Conservation (phyloP, 1,140 invertebrate species). For the Leptinotarsa undecemlineata region DNA sequence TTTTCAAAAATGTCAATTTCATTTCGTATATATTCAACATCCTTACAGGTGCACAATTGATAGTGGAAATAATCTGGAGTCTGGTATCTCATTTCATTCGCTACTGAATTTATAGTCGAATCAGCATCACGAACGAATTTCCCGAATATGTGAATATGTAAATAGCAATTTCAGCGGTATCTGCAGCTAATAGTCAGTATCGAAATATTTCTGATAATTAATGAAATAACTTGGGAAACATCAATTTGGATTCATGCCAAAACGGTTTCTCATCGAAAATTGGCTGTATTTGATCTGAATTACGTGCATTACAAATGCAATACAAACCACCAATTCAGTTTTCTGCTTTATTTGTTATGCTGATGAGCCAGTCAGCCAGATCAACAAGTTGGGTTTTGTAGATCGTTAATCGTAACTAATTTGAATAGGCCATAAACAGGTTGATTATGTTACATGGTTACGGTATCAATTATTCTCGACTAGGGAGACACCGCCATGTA, state of each 20-base stretch:
- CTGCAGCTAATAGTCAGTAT: neutral
- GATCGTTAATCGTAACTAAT: neutral
- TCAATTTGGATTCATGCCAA: neutral
- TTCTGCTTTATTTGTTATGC: slow-evolving; percentile 6
- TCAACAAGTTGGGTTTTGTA: slow-evolving; percentile 2
- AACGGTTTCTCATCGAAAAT: neutral
- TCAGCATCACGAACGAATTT: no score
- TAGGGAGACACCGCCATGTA: no score
- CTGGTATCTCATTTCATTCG: no score
- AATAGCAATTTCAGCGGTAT: no score
- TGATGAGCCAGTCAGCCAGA: neutral
- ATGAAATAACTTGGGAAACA: neutral
- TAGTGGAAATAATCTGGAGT: no score
- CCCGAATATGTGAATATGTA: no score
- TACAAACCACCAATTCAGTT: neutral
- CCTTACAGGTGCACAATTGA: no score
- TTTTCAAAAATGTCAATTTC: no score
- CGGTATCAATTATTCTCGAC: neutral
- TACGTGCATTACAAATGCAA: neutral
- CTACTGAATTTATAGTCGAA: no score
- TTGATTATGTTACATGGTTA: neutral
- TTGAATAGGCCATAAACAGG: neutral
- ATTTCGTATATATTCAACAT: no score
- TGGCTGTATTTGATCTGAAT: neutral
- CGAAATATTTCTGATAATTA: neutral